These are phyloP conservation scores for Chiroxiphia lanceolata DNA, from an alignment of 2,797 vertebrate species.

Conservation along the genomic window DNA sequence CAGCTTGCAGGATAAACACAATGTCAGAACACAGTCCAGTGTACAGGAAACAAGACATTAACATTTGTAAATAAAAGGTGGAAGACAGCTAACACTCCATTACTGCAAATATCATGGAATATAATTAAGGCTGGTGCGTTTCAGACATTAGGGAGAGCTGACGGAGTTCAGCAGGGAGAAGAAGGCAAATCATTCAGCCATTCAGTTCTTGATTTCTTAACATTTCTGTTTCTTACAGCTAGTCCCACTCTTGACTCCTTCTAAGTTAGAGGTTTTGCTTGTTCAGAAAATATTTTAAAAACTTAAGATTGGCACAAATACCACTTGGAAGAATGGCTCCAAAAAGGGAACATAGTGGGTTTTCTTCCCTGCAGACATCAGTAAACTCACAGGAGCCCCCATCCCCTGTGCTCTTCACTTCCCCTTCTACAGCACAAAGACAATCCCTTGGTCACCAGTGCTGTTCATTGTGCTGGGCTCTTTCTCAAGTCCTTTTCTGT, in stretches of 20 bases:
- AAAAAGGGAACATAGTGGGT: neutral
- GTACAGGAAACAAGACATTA: neutral
- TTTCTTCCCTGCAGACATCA: neutral
- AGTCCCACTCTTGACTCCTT: neutral
- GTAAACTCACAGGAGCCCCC: neutral
- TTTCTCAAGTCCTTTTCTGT: neutral
- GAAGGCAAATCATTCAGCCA: neutral
- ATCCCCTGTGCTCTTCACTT: neutral
- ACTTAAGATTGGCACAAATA: neutral
- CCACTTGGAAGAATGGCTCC: neutral
- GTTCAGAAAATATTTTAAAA: neutral
- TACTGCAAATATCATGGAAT: neutral
- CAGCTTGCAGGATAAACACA: neutral
- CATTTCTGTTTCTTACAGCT: neutral
- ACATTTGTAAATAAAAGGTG: neutral
- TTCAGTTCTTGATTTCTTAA: neutral
- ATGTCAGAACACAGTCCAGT: neutral
- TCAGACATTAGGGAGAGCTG: neutral
- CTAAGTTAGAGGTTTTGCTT: neutral
- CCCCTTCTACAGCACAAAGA: rapidly evolving
- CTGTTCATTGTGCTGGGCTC: neutral
- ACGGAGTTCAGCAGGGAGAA: neutral
- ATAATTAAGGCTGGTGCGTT: neutral
- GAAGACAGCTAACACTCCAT: neutral
- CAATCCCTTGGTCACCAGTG: neutral